Base-by-base conservation (phyloP, 2,888 invertebrate genomes). In the Gortyna flavago region DNA sequence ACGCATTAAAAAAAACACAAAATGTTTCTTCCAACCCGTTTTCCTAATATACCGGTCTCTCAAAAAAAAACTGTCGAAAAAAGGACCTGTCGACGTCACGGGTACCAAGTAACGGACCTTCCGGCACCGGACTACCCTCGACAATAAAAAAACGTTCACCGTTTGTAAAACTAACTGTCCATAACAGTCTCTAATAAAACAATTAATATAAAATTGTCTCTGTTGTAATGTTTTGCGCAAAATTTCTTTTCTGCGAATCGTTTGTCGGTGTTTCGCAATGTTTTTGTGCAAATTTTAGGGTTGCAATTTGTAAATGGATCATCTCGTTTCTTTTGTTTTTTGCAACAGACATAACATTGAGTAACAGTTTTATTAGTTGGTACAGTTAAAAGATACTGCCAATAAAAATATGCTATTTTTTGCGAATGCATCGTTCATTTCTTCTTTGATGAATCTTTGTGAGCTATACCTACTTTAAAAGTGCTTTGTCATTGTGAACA, bases 221-320 rank as follows among this genome's bases (percentile, higher is more conserved):
- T 44, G 48, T 90, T 88, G 88, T 85, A 87, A 66, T 69, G 73
- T 88, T 94, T 78, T 95, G 93, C 90, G 94, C 95, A 94, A 95
- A 93, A 95, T 95, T 95, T 95, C 94, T 95, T 95, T 95, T 95
- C 95, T 91, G 87, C 87, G 94, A 94, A 95, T 86, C 81, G 67
- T 87, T 85, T 90, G 91, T 86, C 88, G 78, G 79, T 74, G 32
- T 80, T 85, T 77, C 66, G 69, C 70, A 61, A 66, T 73, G 83
- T 86, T 83, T 83, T 80, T 83, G 54, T 78, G 54, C 32, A 13
- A 77, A 80, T 88, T 88, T 90, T 92, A 91, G 90, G 90, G 90
- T 91, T 92, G 90, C 88, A 81, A 86, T 91, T 89, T 87, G 51
- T 59, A 88, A 88, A 81, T 73, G 62, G 79, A 84, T 84, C 85